Evolutionary conservation across 2,113 vertebrate genomes (phyloP).

Genomic region (Oostethus manadensis): DNA sequence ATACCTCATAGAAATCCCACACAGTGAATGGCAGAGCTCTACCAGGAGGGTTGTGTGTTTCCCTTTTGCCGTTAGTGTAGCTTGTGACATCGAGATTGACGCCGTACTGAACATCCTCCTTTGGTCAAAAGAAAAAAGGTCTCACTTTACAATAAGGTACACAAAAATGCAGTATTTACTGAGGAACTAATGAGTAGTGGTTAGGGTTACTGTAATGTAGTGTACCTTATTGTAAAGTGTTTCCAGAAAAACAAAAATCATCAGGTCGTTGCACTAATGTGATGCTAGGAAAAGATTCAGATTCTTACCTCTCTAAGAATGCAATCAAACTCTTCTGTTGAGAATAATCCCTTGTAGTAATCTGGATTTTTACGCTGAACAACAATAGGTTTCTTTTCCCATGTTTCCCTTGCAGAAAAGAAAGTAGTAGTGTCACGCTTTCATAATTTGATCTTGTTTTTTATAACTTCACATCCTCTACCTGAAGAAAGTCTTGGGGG

Average conservation of each 20-base stretch:
- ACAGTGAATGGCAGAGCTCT: slow-evolving; percentile 82
- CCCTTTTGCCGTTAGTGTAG: slow-evolving; percentile 79
- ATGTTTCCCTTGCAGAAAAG: slow-evolving; percentile 68
- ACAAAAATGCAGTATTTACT: no score
- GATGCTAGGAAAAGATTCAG: background rate
- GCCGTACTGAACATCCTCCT: slow-evolving; percentile 83
- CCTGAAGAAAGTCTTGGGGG: slow-evolving; percentile 75
- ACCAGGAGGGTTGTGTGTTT: slow-evolving; percentile 87
- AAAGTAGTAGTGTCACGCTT: background rate
- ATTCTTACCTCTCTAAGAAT: slow-evolving; percentile 74
- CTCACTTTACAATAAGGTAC: no score
- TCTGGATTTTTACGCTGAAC: slow-evolving; percentile 75
- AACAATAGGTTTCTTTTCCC: slow-evolving; percentile 87
- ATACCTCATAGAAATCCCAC: slow-evolving; percentile 87
- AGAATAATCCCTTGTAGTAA: slow-evolving; percentile 89
- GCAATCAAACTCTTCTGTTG: slow-evolving; percentile 83
- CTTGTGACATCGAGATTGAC: slow-evolving; percentile 93
- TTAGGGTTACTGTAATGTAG: no score
- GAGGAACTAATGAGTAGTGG: no score
- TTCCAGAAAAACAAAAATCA: no score
- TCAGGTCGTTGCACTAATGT: background rate
- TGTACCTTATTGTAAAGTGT: no score
- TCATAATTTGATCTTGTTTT: no score
- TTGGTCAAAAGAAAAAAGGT: background rate
- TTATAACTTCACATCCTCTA: slow-evolving; percentile 27